Evolutionary conservation across 2,888 invertebrate genomes (phyloP), one percentile per base, ranked within the genome.

Genomic region (Cotesia congregata): DNA sequence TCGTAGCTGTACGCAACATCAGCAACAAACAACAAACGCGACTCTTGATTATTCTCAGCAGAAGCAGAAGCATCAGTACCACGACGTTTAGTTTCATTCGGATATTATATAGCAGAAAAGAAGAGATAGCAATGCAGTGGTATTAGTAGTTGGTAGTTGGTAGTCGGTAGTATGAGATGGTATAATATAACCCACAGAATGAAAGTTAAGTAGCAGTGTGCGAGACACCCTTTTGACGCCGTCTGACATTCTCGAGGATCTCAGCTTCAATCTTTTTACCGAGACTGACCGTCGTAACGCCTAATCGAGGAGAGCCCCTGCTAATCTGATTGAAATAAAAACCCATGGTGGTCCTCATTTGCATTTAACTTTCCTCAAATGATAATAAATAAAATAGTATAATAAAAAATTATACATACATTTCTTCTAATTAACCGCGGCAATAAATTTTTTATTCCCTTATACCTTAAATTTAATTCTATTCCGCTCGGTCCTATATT

Each of bases 291-390:
- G 40, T 67, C 40, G 38, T 20, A 12, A n/a, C 50, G 68, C 39
- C 68, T 65, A 65, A 72, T 72, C 72, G 62, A 61, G 6, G 15
- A 17, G 62, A 12, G 38, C n/a, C 38, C 6, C 50, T 6, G 17
- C 40, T 60, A 6, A 65, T 72, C 20, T 72, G 40, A 72, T 65
- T 64, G 41, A 64, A 64, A 72, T 72, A 40, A 62, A 39, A 17
- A n/a, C 50, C 50, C 72, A 62, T 64, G 72, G 72, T 72, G 72
- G 72, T 72, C 72, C 41, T 50, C 62, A 65, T 50, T 72, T 65
- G 12, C 50, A 72, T 72, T 65, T 61, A 40, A 72, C 41, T 17
- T 40, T 65, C 62, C 12, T 17, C 40, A 41, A 30, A 71, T 60
- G 39, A 60, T 12, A 12, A 20, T 20, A 61, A 70, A 70, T 70